Conservation (phyloP, 1,140 invertebrate species). For the Solen grandis region DNA sequence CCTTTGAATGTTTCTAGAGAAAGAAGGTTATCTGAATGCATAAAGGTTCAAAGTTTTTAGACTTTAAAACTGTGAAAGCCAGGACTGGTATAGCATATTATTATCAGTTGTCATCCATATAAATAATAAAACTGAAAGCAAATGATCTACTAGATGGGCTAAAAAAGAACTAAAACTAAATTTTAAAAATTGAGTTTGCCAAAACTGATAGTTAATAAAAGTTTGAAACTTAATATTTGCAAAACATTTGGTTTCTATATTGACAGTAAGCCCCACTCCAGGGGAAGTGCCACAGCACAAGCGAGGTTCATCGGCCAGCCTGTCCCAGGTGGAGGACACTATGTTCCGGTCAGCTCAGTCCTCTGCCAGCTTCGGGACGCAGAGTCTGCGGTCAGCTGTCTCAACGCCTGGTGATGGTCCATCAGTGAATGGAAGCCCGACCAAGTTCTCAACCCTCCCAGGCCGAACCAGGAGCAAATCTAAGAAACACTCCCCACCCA, state of each 20-base stretch:
- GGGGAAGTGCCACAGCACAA: constrained; percentile 61
- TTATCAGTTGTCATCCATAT: no score
- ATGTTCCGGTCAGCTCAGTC: constrained; percentile 66
- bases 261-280: constrained; percentile 23
- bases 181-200: no score
- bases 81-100: no score
- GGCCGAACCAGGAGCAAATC: constrained; percentile 27
- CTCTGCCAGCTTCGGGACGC: constrained; percentile 48
- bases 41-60: no score
- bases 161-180: no score
- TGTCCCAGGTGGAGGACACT: constrained; percentile 75
- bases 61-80: no score
- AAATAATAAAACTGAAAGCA: no score
- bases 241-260: background rate
- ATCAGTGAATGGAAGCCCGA: constrained; percentile 54
- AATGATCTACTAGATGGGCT: no score
- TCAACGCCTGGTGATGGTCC: constrained; percentile 58
- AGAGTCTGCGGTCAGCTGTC: constrained; percentile 60
- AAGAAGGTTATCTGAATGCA: no score
- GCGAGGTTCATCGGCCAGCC: constrained; percentile 76
- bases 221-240: no score
- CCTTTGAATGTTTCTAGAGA: no score
- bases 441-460: constrained; percentile 57
- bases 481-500: constrained; percentile 18
- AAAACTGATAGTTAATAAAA: no score